Conservation (phyloP, 2,797 vertebrate species). For the Hephaestus fuliginosus region DNA sequence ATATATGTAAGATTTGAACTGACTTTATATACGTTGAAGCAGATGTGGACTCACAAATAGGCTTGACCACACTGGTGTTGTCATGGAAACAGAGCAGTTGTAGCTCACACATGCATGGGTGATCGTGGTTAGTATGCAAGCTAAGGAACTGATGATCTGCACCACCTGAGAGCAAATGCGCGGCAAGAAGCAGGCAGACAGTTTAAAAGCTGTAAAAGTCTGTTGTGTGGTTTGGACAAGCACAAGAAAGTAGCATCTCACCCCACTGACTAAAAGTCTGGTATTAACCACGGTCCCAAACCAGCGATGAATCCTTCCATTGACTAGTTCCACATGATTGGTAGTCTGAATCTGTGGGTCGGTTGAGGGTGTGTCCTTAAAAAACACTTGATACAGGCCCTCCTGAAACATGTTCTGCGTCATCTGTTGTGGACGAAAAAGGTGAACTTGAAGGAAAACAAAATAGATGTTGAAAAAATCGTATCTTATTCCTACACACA, state of each 20-base stretch:
- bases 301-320: constrained; percentile 83
- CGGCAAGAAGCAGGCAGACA: background rate
- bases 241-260: constrained; percentile 46
- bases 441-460: background rate
- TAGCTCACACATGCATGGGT: constrained; percentile 81
- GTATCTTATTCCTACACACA: background rate
- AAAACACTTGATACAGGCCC: constrained; percentile 85
- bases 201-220: background rate
- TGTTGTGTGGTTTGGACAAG: background rate
- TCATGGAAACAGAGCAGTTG: constrained; percentile 79
- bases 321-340: constrained; percentile 56
- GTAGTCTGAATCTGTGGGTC: constrained; percentile 1
- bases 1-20: background rate
- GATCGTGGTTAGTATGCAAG: constrained; percentile 76
- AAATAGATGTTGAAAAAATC: background rate
- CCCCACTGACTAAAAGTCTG: constrained; percentile 81
- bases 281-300: constrained; percentile 83
- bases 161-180: constrained; percentile 70
- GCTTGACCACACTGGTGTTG: constrained; percentile 80
- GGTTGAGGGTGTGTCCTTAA: constrained; percentile 65
- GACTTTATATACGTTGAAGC: background rate
- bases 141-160: constrained; percentile 78
- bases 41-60: constrained; percentile 77
- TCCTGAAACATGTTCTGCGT: constrained; percentile 87
- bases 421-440: constrained; percentile 64